phyloP scores from a whole-genome alignment of 2,797 vertebrate genomes.

The Coilia nasus region DNA sequence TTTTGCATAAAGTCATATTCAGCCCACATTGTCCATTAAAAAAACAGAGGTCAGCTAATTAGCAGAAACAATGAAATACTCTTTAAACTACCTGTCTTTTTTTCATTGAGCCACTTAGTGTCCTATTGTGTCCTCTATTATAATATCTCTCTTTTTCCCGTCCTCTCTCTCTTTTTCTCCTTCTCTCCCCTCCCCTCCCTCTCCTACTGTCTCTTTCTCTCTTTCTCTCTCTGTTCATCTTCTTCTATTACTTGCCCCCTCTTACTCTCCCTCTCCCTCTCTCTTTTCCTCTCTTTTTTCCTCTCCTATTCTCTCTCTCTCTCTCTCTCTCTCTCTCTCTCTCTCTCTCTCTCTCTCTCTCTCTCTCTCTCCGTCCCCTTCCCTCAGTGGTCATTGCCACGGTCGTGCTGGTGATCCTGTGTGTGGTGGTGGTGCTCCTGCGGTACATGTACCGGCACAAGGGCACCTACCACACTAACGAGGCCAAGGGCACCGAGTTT shows the following conservation, averaged over 20 bases:
- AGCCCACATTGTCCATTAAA: background rate
- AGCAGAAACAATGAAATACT: background rate
- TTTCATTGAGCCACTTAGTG: background rate
- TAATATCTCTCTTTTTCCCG: background rate
- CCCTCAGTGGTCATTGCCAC: conserved; percentile 76
- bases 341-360: background rate
- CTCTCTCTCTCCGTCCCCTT: background rate
- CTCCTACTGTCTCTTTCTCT: too few species aligned
- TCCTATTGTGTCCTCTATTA: background rate
- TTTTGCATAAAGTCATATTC: background rate
- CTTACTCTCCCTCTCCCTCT: background rate
- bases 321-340: background rate
- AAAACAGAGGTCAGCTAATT: background rate
- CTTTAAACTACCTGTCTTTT: background rate
- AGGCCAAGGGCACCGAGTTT: conserved; percentile 86
- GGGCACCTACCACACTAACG: conserved; percentile 86
- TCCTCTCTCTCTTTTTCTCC: background rate
- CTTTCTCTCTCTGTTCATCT: too few species aligned
- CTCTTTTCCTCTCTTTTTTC: background rate
- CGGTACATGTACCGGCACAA: conserved; percentile 83
- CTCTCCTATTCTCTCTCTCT: too few species aligned
- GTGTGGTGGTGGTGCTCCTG: conserved; percentile 74
- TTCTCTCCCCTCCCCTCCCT: background rate
- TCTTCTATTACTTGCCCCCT: too few species aligned
- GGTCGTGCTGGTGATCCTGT: conserved; percentile 75